Evolutionary conservation across 2,888 invertebrate species (phyloP).

Genomic region (Drosophila anomalata): DNA sequence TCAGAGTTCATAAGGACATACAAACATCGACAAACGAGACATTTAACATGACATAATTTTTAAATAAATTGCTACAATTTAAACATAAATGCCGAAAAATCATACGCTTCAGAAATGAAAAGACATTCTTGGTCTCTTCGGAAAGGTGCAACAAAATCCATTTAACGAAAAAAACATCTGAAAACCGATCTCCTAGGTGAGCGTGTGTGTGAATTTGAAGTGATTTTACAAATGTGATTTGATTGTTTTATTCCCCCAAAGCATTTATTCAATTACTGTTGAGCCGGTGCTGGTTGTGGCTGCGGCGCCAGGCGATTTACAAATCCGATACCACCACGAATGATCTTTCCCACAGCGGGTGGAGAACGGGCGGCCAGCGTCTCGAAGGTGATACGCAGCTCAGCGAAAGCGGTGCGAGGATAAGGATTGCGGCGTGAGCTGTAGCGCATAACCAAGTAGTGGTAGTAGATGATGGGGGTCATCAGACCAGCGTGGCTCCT

Average conservation of each 20-base stretch:
- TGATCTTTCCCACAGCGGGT: conserved; percentile 86
- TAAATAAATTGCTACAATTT: conserved; percentile 32
- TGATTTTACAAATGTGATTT: conserved; percentile 42
- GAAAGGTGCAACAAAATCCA: conserved; percentile 24
- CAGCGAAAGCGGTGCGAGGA: conserved; percentile 96
- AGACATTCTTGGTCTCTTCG: conserved; percentile 1
- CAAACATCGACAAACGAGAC: conserved; percentile 5
- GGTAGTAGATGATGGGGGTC: conserved; percentile 98
- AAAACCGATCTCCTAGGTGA: conserved; percentile 33
- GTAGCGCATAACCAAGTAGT: conserved; percentile 96
- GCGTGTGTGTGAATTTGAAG: conserved; percentile 30
- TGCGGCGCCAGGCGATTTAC: conserved; percentile 92
- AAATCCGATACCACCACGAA: conserved; percentile 87
- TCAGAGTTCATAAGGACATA: neutral
- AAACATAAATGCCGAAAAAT: conserved; percentile 29
- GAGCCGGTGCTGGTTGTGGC: conserved; percentile 75
- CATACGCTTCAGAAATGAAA: conserved; percentile 3
- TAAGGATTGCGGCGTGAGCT: conserved; percentile 97
- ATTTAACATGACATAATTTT: conserved; percentile 13
- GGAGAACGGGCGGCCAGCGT: conserved; percentile 90
- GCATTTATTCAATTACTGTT: conserved; percentile 40
- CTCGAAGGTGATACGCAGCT: conserved; percentile 91
- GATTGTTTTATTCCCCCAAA: conserved; percentile 52
- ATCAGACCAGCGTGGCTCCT: conserved; percentile 96
- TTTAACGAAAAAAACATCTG: conserved; percentile 40